Percentiles rank a stretch among this genome's conserved stretches.
Evolutionary conservation across 2,888 invertebrate species (phyloP).

Genomic region (Pterostichus niger): DNA sequence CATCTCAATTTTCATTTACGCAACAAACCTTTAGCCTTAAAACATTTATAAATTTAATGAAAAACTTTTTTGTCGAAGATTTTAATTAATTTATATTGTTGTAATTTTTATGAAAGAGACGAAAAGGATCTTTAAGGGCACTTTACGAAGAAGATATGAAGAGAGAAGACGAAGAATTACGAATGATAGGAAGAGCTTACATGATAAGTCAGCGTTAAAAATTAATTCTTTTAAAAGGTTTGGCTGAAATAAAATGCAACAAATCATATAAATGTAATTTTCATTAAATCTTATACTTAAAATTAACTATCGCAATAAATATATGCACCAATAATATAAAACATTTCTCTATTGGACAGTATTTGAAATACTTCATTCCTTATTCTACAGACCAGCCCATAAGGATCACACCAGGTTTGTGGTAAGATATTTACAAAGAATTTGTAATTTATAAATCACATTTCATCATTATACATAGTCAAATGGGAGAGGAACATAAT

Average conservation of each 20-base stretch:
- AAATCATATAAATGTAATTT: conserved; percentile 42
- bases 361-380: conserved; percentile 44
- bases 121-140: conserved; percentile 70
- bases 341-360: conserved; percentile 48
- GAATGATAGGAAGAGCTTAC: conserved; percentile 71
- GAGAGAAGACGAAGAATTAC: conserved; percentile 71
- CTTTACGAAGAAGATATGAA: conserved; percentile 71
- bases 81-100: background rate
- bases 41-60: background rate
- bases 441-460: conserved; percentile 61
- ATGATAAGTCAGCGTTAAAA: conserved; percentile 70
- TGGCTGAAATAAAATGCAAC: conserved; percentile 38
- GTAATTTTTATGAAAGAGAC: conserved; percentile 67
- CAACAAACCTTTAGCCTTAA: too few species aligned
- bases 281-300: conserved; percentile 42
- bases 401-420: conserved; percentile 51
- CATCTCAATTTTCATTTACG: too few species aligned
- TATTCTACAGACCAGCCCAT: conserved; percentile 61
- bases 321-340: conserved; percentile 63
- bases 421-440: conserved; percentile 54
- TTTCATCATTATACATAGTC: conserved; percentile 35
- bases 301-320: conserved; percentile 57
- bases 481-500: conserved; percentile 59
- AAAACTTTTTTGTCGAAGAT: background rate
- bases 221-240: too few species aligned